phyloP scores from a whole-genome alignment of 37 sponge, comb jelly and placozoan species.

The Agelas oroides region DNA sequence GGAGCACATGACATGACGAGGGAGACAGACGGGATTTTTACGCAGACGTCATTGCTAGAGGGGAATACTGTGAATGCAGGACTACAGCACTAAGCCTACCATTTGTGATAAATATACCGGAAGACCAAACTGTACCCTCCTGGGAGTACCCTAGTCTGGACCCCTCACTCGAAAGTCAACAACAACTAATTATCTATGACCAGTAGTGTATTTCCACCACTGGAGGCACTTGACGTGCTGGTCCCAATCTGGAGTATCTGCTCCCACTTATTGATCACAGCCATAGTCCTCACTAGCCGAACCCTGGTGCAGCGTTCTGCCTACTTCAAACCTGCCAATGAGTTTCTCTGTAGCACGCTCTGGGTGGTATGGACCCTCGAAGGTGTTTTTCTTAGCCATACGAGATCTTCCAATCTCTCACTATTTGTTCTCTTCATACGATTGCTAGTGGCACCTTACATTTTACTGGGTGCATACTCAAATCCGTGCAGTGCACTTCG shows the following conservation, averaged over 20 bases:
- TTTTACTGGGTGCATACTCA: not conserved
- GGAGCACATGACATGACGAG: no score
- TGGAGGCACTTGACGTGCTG: no score
- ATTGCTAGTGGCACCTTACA: conserved; percentile 1
- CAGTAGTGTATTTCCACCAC: no score
- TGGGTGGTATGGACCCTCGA: conserved; percentile 44
- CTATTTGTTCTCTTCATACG: conserved; percentile 1
- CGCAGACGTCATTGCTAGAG: no score
- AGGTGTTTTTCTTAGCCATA: not conserved
- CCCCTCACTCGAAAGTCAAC: no score
- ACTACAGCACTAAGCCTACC: no score
- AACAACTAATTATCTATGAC: no score
- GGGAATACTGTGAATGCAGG: no score
- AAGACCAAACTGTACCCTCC: no score
- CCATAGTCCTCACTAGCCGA: not conserved
- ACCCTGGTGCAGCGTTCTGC: not conserved
- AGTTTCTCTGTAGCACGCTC: conserved; percentile 28
- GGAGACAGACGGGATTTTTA: no score
- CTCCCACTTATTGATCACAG: not conserved
- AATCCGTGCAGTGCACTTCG: conserved; percentile 2
- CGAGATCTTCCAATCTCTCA: not conserved
- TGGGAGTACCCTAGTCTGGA: no score
- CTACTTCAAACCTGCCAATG: conserved; percentile 10
- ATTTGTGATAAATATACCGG: no score
- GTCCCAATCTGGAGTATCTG: conserved; percentile 29